Base-by-base conservation (phyloP, 2,797 vertebrate genomes). In the Momotus momota region DNA sequence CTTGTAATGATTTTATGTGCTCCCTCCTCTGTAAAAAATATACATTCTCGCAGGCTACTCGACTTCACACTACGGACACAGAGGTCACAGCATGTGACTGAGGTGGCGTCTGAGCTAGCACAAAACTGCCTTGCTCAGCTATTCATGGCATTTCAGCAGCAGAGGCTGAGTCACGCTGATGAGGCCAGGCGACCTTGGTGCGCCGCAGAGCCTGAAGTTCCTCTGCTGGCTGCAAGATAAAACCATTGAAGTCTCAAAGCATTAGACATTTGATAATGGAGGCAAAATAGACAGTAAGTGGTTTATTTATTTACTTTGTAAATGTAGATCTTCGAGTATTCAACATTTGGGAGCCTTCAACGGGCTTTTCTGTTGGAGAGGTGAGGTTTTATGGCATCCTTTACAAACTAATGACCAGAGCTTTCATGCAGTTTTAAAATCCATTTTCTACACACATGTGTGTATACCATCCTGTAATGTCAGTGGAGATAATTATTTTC, bases 91-190 rank as follows among this genome's bases (percentile, higher is more conserved):
- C 7, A 18, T 0, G 2, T 61, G 25, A 65, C 15, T 0, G 0
- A 92, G 78, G 29, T 40, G 45, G 38, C 1, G 15, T 7, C 48
- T 21, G 52, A 96, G 57, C 14, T 29, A 27, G 46, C 57, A 15
- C 21, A 33, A 40, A 93, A 18, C 33, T 29, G 7, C 19, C 29
- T 57, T 2, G 0, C 29, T 73, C 72, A 31, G 67, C 72, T 52
- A 5, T 23, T 77, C 55, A 66, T 0, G 0, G 15, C 19, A 49
- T 62, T n/a, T 55, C 69, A 74, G 35, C 10, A 2, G 0, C 1
- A 0, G 10, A 38, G 43, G 2, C 15, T 9, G 12, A 10, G 41
- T 6, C 31, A 1, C 0, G 0, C 14, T 35, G 25, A 43, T 45
- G 25, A 55, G 35, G 7, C 9, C 0, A 0, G n/a, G 19, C 1